Evolutionary conservation across 2,797 vertebrate genomes (phyloP), one percentile per base, ranked within the genome.

Genomic region (Arrhamphus sclerolepis): DNA sequence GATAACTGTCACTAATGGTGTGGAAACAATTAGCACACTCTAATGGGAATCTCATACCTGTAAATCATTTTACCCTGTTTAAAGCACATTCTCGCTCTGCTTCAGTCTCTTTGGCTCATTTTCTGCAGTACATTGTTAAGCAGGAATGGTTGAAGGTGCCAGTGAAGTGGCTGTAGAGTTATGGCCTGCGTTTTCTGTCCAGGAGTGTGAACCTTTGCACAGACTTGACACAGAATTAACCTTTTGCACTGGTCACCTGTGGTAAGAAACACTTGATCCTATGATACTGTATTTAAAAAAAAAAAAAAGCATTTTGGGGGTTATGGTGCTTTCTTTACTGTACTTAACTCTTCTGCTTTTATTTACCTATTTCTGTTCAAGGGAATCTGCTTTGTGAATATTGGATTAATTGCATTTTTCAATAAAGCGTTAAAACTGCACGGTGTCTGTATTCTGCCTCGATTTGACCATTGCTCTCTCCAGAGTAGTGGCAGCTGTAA

Each of bases 11-110:
- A 87, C 91, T 93, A 94, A 94, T 94, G 92, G 92, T 89, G 90
- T 92, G 91, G 92, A 93, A 94, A 93, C 92, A 93, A 93, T 93
- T 93, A 94, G 92, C 89, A 90, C 81, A 73, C 85, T 90, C 89
- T 93, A 93, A 93, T 93, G 92, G 91, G 89, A 89, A 83, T 91
- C 86, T 90, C 86, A 87, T 92, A 93, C 92, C 92, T 94, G 92
- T 93, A 93, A 94, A 94, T 94, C 92, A 93, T 91, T 89, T 89
- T 77, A 64, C 83, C 86, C 87, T 80, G 86, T 87, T 46, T 92
- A 89, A 90, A 89, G 89, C 84, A 79, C 87, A 66, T 87, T 86
- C 72, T 77, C 74, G 86, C 89, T 90, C 84, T 85, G 88, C 86
- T 87, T 72, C 77, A 68, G 73, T 88, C 75, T 88, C 80, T 80